phyloP scores from a whole-genome alignment of 2,113 vertebrate species.

The Zapus hudsonius region DNA sequence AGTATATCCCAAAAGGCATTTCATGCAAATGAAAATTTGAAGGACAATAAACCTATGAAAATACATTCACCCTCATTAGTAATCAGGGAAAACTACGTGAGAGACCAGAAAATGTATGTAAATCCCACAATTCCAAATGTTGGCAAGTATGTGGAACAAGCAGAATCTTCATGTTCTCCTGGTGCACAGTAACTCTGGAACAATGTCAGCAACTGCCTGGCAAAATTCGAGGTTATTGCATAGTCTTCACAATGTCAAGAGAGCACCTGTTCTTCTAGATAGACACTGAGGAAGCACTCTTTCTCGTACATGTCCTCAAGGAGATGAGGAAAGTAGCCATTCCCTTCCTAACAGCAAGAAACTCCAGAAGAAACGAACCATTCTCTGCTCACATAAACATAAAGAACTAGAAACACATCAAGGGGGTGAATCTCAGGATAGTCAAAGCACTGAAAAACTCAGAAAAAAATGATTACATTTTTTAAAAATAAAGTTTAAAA shows the following conservation, averaged over 20 bases:
- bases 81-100: background rate
- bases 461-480: background rate
- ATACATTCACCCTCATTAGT: background rate
- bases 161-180: background rate
- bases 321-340: background rate
- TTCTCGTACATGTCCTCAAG: background rate
- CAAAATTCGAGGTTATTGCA: background rate
- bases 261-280: background rate
- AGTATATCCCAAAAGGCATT: background rate
- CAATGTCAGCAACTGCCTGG: background rate
- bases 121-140: background rate
- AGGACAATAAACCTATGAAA: background rate
- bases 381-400: background rate
- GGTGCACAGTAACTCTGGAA: background rate
- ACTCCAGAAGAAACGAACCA: background rate
- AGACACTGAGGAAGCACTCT: background rate
- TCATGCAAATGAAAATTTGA: background rate
- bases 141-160: background rate
- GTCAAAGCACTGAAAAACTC: background rate
- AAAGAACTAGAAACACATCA: background rate
- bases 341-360: background rate
- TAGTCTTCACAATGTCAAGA: background rate
- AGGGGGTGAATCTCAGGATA: background rate
- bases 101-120: background rate
- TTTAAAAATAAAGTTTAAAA: conserved; percentile 21